These are phyloP conservation scores for Emmelina monodactyla DNA, from an alignment of 2,888 invertebrate species.

Conservation along the genomic window DNA sequence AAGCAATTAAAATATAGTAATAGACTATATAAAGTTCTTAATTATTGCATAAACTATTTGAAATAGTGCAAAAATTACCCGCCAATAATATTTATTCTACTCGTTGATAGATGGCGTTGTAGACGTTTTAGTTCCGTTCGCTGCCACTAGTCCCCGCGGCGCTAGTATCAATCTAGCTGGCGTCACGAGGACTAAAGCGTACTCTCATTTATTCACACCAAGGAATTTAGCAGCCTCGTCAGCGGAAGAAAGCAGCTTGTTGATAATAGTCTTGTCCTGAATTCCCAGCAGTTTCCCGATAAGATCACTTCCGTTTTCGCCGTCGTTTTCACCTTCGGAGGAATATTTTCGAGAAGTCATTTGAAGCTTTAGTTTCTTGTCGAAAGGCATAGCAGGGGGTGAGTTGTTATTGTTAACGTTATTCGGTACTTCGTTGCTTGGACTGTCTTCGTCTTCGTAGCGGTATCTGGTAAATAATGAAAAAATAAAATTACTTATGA, in stretches of 20 bases:
- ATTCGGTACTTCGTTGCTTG: conserved; percentile 52
- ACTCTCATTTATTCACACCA: conserved; percentile 78
- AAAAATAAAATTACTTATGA: no score
- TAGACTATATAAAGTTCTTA: conserved; percentile 12
- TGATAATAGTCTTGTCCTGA: conserved; percentile 83
- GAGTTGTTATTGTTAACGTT: conserved; percentile 65
- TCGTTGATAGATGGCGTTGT: conserved; percentile 41
- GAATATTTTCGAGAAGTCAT: conserved; percentile 59
- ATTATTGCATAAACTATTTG: background rate
- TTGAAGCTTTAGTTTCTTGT: conserved; percentile 59
- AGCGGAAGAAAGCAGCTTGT: conserved; percentile 81
- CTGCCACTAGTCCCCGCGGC: conserved; percentile 44
- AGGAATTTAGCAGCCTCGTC: conserved; percentile 89
- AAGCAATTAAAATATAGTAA: conserved; percentile 8
- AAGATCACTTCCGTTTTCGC: conserved; percentile 74
- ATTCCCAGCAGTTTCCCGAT: conserved; percentile 91
- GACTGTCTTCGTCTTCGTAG: conserved; percentile 52
- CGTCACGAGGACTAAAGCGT: conserved; percentile 61
- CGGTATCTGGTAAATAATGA: conserved; percentile 31
- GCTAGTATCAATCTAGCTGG: conserved; percentile 54
- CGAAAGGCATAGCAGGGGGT: conserved; percentile 62
- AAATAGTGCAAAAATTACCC: conserved; percentile 13
- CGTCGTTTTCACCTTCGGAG: conserved; percentile 55
- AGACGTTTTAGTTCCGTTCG: conserved; percentile 21
- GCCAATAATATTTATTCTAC: conserved; percentile 21